These are phyloP conservation scores for Polydrusus tereticollis DNA, from an alignment of 2,888 invertebrate species.

Conservation along the genomic window DNA sequence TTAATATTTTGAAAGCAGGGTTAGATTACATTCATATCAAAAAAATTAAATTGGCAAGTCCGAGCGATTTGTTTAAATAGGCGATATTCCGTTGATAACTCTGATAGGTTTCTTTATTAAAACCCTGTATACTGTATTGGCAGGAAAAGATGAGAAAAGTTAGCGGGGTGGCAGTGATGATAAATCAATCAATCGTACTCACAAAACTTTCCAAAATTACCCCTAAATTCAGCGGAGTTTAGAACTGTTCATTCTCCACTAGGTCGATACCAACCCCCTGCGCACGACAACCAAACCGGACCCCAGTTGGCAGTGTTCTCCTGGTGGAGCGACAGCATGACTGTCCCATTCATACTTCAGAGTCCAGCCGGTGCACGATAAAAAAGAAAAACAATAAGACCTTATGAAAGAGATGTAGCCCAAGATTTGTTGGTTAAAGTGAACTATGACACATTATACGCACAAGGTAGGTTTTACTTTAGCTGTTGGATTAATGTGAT, in stretches of 20 bases:
- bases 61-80: no score
- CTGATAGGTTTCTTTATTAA: no score
- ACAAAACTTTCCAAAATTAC: not conserved
- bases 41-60: no score
- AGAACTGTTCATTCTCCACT: not conserved
- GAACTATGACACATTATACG: slow-evolving; percentile 46
- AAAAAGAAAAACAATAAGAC: slow-evolving; percentile 3
- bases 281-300: slow-evolving; percentile 36
- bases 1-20: no score
- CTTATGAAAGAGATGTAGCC: slow-evolving; percentile 30
- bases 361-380: slow-evolving; percentile 36
- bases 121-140: no score
- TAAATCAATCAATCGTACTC: not conserved
- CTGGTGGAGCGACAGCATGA: slow-evolving; percentile 30
- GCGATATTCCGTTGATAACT: no score
- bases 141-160: no score
- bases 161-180: no score
- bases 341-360: slow-evolving; percentile 29
- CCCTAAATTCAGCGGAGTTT: not conserved
- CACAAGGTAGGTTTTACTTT: slow-evolving; percentile 48
- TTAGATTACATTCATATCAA: no score
- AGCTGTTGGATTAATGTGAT: no score
- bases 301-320: slow-evolving; percentile 30
- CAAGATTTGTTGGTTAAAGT: not conserved
- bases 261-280: slow-evolving; percentile 51